Conservation (phyloP, 2,888 invertebrate genomes). For the Chalcis sispes region DNA sequence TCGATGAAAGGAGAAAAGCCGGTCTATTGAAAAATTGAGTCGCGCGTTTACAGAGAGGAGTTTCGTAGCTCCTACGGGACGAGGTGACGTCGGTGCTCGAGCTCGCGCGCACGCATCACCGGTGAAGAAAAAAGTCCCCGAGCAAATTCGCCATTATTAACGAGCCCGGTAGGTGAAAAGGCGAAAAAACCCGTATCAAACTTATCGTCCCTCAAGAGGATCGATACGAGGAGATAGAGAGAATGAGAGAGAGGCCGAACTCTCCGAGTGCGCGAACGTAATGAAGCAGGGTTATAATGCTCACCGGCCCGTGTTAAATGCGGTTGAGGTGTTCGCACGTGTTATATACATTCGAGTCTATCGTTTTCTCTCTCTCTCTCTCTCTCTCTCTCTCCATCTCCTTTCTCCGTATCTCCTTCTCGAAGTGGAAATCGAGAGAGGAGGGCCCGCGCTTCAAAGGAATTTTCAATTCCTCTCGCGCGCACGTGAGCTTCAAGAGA, state of each 20-base stretch:
- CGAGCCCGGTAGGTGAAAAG: background rate
- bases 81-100: too few species aligned
- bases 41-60: too few species aligned
- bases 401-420: background rate
- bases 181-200: background rate
- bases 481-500: background rate
- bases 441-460: constrained; percentile 15
- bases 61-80: too few species aligned
- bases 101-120: too few species aligned
- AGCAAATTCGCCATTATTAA: too few species aligned
- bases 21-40: too few species aligned
- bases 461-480: constrained; percentile 17
- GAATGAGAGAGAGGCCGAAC: background rate
- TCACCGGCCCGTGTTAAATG: constrained; percentile 3
- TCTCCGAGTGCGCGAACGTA: background rate
- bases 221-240: constrained; percentile 11
- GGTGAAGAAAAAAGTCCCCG: too few species aligned
- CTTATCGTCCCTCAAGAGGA: background rate
- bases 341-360: too few species aligned
- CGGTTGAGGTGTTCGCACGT: background rate
- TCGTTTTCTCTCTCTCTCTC: too few species aligned
- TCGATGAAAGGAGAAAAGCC: too few species aligned
- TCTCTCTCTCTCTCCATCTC: background rate
- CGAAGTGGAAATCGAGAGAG: background rate
- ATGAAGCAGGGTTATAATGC: constrained; percentile 10